Conservation (phyloP, 2,888 invertebrate genomes). For the Nemurella pictetii region DNA sequence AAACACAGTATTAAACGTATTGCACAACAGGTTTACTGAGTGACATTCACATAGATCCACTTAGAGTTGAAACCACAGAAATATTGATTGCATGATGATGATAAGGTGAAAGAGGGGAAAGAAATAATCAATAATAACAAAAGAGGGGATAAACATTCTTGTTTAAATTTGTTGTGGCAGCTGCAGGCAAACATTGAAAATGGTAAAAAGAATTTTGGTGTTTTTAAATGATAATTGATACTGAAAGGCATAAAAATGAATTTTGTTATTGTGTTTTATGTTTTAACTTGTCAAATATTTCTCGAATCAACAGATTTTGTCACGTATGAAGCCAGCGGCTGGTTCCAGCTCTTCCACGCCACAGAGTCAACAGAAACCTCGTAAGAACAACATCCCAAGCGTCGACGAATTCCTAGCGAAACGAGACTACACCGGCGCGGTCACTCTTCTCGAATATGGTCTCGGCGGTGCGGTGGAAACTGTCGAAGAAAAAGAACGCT, state of each 20-base stretch:
- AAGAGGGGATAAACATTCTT: background rate
- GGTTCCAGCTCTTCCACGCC: conserved; percentile 51
- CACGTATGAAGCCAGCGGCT: conserved; percentile 75
- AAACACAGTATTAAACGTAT: background rate
- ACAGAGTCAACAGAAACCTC: conserved; percentile 37
- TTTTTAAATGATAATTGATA: background rate
- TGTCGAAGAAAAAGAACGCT: conserved; percentile 54
- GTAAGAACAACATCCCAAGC: conserved; percentile 67
- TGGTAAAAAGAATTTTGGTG: background rate
- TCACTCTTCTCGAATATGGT: conserved; percentile 71
- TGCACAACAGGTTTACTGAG: too few species aligned
- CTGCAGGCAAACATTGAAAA: background rate
- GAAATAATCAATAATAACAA: background rate
- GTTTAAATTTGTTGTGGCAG: background rate
- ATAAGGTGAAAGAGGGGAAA: background rate
- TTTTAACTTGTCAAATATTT: background rate
- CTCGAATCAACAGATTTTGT: conserved; percentile 68
- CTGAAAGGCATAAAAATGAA: background rate
- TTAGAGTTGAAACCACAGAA: background rate
- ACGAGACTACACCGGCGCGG: conserved; percentile 92
- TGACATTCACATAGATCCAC: background rate
- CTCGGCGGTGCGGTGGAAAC: conserved; percentile 44
- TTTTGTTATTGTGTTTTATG: background rate
- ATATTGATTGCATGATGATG: conserved; percentile 5
- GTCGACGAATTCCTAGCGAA: conserved; percentile 87